These are phyloP conservation scores for Corythornis vintsioides DNA, from an alignment of 2,113 vertebrate genomes.

Conservation along the genomic window DNA sequence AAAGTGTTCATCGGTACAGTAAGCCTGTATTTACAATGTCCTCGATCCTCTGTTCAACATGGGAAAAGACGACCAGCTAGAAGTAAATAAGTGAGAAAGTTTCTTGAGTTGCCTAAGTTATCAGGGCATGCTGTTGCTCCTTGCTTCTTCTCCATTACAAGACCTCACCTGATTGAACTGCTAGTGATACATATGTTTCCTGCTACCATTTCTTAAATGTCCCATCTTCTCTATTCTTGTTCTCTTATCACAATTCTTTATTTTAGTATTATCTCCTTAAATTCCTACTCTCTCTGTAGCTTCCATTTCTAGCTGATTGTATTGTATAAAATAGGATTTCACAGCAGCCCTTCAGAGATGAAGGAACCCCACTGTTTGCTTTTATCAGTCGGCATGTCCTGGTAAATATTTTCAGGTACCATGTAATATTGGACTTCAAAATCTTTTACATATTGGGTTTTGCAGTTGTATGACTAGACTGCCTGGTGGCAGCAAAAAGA, in stretches of 20 bases:
- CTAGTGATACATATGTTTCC: neutral
- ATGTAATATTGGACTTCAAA: neutral
- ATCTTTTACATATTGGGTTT: neutral
- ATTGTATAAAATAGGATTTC: neutral
- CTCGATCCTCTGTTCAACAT: neutral
- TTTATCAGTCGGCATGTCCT: neutral
- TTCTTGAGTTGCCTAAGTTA: neutral
- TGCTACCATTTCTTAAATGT: neutral
- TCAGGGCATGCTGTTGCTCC: neutral
- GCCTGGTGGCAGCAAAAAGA: neutral
- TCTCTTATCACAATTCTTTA: neutral
- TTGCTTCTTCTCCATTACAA: neutral
- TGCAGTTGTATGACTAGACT: neutral
- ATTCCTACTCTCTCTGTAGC: neutral
- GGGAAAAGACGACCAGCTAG: neutral
- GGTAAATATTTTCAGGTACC: neutral
- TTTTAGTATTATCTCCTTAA: neutral
- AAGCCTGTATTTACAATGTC: neutral
- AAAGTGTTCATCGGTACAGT: neutral
- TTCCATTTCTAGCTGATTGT: neutral
- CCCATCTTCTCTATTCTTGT: neutral
- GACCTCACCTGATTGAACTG: neutral
- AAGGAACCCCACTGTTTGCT: neutral
- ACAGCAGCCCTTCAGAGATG: neutral
- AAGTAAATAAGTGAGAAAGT: neutral